phyloP scores from a whole-genome alignment of 2,113 vertebrate species.

The Heteronetta atricapilla region DNA sequence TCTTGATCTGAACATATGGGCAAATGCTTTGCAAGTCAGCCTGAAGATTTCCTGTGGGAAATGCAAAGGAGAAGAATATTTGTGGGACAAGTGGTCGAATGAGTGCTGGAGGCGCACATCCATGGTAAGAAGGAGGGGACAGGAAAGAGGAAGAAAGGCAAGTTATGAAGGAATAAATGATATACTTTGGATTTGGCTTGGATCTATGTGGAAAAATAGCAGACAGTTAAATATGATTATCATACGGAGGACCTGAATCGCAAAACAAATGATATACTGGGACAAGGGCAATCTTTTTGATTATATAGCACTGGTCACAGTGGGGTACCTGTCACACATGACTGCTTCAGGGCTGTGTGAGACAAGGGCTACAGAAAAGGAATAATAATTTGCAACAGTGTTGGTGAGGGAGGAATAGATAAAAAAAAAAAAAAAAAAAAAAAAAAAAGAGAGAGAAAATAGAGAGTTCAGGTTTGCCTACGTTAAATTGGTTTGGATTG shows the following conservation, averaged over 20 bases:
- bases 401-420: neutral
- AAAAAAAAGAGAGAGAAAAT: too few relatives aligned
- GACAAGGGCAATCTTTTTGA: neutral
- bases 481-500: neutral
- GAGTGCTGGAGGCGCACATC: neutral
- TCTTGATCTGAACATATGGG: neutral
- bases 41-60: neutral
- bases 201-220: neutral
- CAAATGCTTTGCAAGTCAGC: neutral
- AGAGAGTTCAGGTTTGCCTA: neutral
- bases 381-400: neutral
- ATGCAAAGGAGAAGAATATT: neutral
- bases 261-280: neutral
- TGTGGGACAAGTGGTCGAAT: neutral
- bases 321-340: neutral
- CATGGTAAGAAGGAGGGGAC: neutral
- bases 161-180: neutral
- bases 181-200: neutral
- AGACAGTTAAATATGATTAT: neutral
- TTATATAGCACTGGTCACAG: neutral
- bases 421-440: too few relatives aligned
- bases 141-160: neutral
- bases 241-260: neutral
- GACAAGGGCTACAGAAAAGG: neutral
- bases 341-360: neutral